Base-by-base conservation (phyloP, 30 jellyfish, hydroid and myxozoan genomes). In the Hydra vulgaris region DNA sequence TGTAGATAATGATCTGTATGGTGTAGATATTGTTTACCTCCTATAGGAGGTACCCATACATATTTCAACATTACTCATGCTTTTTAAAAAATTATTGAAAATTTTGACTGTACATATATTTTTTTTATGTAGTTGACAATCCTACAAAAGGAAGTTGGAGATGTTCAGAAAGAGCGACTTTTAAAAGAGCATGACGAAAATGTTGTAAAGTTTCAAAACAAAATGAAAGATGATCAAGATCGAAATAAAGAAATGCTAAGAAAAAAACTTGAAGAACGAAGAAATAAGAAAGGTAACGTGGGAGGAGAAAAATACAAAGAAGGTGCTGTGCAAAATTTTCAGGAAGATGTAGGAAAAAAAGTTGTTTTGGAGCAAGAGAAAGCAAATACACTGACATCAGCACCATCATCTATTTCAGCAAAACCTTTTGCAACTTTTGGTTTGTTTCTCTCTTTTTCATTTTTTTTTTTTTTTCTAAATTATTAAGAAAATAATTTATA, bases 181-280 rank as follows among this genome's bases (percentile, higher is more conserved):
- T 27, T 94, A 92, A 88, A 94, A 67, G 99, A 88, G 71, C 95
- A 84, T 66, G 71, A 85, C 52, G 99, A 94, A 23, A 94, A 88
- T 54, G 86, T 84, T 95, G 61, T 81, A 52, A 88, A 83, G 53
- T 94, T 87, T 73, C 95, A 88, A 66, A 94, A 84, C 26, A 85
- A 82, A 71, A 74, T 94, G 84, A 88, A 88, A 81, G 81, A 71
- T 26, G 99, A 94, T 61, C 99, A 88, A 76, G 96, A 87, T 23
- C 73, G 96, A 17, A 94, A 95, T n/a, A 94, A 94, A 72, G 96
- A 84, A 55, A 94, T 90, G 26, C 75, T 94, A 54, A 88, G 93
- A n/a, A 77, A 78, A 53, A 87, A 79, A 54, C 88, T 94, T 23
- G 99, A 87, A 54, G 99, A 94, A 52, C 72, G 96, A 25, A 82